Evolutionary conservation across 2,113 vertebrate genomes (phyloP).

Genomic region (Procavia capensis): DNA sequence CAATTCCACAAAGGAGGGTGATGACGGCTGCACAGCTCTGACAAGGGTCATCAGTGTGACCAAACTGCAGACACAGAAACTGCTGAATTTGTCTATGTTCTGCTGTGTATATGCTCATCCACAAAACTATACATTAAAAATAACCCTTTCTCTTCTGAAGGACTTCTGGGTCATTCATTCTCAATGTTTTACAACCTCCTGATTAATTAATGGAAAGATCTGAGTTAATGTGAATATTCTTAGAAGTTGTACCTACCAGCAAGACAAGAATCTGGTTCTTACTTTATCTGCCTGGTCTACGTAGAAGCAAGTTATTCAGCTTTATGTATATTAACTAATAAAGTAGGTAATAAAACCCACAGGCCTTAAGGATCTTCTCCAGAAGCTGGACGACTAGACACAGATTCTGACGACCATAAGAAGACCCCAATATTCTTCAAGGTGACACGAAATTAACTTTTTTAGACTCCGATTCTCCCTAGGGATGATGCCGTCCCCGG

Average conservation of each 20-base stretch:
- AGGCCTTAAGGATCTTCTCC: slow-evolving; percentile 23
- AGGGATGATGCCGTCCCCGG: too few relatives aligned
- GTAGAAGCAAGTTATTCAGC: background rate
- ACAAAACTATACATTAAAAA: background rate
- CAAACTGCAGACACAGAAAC: background rate
- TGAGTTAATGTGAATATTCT: background rate
- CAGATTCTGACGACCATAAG: background rate
- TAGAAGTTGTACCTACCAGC: background rate
- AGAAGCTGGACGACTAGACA: slow-evolving; percentile 32
- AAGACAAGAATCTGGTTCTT: slow-evolving; percentile 54
- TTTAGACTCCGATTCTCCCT: background rate
- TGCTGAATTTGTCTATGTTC: background rate
- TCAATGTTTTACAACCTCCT: slow-evolving; percentile 19
- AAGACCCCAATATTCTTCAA: background rate
- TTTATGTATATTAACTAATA: slow-evolving; percentile 8
- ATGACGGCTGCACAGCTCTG: too few relatives aligned
- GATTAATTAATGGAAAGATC: background rate
- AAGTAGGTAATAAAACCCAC: slow-evolving; percentile 10
- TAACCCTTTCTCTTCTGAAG: background rate
- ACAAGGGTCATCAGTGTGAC: background rate
- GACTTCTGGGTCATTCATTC: background rate
- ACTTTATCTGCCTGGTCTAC: background rate
- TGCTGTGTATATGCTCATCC: background rate
- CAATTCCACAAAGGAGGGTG: too few relatives aligned
- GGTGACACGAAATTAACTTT: background rate